These are phyloP conservation scores for Enteromius mattozi DNA, from an alignment of 2,797 vertebrate genomes.

Conservation along the genomic window DNA sequence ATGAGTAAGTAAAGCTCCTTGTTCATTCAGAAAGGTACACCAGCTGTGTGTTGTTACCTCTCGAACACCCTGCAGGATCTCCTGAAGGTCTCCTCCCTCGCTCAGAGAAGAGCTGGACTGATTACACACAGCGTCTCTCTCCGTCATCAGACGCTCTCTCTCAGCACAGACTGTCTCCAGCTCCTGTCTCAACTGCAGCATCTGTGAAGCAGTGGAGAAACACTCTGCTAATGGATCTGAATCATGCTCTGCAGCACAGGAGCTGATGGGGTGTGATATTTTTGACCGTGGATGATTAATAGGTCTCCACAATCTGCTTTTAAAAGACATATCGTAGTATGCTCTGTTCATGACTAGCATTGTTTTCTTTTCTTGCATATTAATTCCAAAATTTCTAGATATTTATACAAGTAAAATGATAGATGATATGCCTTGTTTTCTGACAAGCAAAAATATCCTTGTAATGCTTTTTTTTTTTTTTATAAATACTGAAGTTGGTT, in stretches of 20 bases:
- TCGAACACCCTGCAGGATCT: conserved; percentile 56
- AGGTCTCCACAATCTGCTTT: too few relatives aligned
- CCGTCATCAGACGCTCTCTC: conserved; percentile 10
- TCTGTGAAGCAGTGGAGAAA: conserved; percentile 35
- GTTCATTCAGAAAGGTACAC: neutral
- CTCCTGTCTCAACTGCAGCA: conserved; percentile 59
- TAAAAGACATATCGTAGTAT: too few relatives aligned
- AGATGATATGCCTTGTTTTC: too few relatives aligned
- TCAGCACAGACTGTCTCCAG: conserved; percentile 16
- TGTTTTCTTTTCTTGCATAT: too few relatives aligned
- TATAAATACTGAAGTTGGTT: too few relatives aligned
- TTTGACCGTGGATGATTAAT: too few relatives aligned
- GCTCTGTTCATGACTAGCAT: too few relatives aligned
- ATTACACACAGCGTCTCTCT: conserved; percentile 5
- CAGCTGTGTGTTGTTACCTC: conserved; percentile 36
- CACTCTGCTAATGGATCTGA: conserved; percentile 69
- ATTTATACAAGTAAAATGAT: too few relatives aligned
- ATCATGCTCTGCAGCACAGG: conserved; percentile 37
- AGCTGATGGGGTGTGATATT: conserved; percentile 59
- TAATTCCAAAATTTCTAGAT: too few relatives aligned
- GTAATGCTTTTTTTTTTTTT: too few relatives aligned
- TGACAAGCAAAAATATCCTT: too few relatives aligned
- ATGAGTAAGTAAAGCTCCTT: neutral
- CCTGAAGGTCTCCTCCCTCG: conserved; percentile 50
- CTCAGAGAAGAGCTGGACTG: neutral